Base-by-base conservation (phyloP, 37 sponge, comb jelly and placozoan genomes). In the Axinella damicornis region DNA sequence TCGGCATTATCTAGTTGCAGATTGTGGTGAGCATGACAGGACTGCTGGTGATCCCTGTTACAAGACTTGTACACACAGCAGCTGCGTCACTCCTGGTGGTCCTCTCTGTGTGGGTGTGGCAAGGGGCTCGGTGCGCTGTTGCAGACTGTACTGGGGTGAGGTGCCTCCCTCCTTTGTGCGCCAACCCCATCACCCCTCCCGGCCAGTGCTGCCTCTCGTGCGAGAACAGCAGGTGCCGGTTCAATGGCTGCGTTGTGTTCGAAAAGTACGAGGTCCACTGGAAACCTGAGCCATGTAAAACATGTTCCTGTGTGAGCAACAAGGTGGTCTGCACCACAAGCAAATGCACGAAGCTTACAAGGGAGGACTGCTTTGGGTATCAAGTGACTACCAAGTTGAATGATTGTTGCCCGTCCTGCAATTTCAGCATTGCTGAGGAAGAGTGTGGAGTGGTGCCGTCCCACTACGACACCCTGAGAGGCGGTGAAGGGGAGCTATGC, bases 361-460 rank as follows among this genome's bases (percentile, higher is more conserved):
- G 19, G 60, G 39, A 71, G 40, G 82, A 82, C 73, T 82, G 82
- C 40, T 59, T 71, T 55, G 82, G 82, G 33, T 55, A 24, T 19
- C 71, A 71, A 22, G 72, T 82, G 34, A 25, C 32, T 5, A 82
- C 82, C 13, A 56, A 41, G 11, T 72, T 72, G 27, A 60, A 58
- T 37, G 82, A 82, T 13, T 82, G 82, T 72, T 82, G 82, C 28
- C 82, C 82, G 28, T 39, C 39, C 6, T 82, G 82, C 35, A 72
- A 57, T 28, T 82, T 59, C 36, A 52, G 61, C 18, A 28, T 58
- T 27, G 72, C 82, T 16, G 46, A 34, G n/a, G 6, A 33, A 0
- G 25, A 33, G 24, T 82, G 82, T 40, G 25, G 71, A 16, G 66
- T 82, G 54, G 63, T 82, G 5, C 82, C 82, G 0, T 40, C n/a